A percentile compares a stretch with the other conserved stretches of the same genome.
Conservation (phyloP, 2,113 vertebrate genomes). For the Loxodonta africana region DNA sequence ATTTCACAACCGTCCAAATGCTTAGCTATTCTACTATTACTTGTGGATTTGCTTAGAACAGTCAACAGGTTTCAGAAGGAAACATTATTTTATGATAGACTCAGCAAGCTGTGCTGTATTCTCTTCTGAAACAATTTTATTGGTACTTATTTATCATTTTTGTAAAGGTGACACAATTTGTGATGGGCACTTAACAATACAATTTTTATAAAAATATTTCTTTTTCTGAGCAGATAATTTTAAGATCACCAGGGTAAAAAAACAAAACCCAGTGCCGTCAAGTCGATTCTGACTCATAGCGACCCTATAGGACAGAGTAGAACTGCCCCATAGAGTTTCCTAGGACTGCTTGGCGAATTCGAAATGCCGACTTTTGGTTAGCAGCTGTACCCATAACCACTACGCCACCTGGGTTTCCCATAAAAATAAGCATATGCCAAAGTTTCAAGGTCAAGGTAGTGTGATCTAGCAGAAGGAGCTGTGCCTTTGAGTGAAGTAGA, state of each 20-base stretch:
- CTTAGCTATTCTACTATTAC: not conserved
- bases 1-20: slow-evolving; percentile 4
- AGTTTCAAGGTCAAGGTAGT: not conserved
- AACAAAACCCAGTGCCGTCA: too few species aligned
- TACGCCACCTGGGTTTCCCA: not conserved
- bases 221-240: not conserved
- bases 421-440: not conserved
- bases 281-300: too few species aligned
- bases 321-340: too few species aligned
- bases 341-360: too few species aligned
- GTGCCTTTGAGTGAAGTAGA: not conserved
- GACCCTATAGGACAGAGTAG: too few species aligned
- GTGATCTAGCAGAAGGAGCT: not conserved
- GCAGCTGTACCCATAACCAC: too few species aligned
- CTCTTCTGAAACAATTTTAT: not conserved
- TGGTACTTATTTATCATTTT: slow-evolving; percentile 11
- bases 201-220: not conserved
- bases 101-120: not conserved
- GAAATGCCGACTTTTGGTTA: too few species aligned
- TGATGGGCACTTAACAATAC: not conserved
- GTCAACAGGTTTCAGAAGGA: not conserved
- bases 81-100: slow-evolving; percentile 46
- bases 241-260: not conserved
- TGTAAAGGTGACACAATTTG: slow-evolving; percentile 1
- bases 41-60: not conserved